Evolutionary conservation across 2,888 invertebrate species (phyloP), one percentile per base, ranked within the genome.

Genomic region (Cephus rjabovi): DNA sequence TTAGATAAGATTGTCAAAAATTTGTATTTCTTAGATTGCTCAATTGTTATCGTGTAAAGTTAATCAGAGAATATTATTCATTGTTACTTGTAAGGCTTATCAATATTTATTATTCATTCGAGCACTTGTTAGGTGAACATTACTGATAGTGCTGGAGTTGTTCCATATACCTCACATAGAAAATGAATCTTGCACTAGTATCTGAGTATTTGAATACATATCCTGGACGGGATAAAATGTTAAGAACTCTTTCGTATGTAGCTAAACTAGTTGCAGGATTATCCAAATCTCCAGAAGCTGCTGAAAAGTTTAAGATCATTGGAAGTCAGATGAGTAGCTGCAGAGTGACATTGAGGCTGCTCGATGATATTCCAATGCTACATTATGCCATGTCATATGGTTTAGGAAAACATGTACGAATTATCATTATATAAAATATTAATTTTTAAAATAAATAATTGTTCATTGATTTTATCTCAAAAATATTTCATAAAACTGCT

Each of bases 331-430:
- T 97, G 88, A 96, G 96, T 70, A 94, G 93, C 34, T 96, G 96
- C 34, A 93, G 98, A 85, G 94, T 96, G 79, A 95, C 97, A 82
- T 92, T 97, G 79, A 93, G 98, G 69, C 93, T 98, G 69, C 95
- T 98, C 85, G 97, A 97, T 92, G 97, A 97, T 87, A 93, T 97
- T 81, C 96, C 97, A 0, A 96, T 96, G 95, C 93, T 97, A 78
- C 94, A 95, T 85, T 95, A 95, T 87, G 95, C 95, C 71, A 91
- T 96, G 73, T 94, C 93, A 81, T 97, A 97, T 92, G 96, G 96
- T 12, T 92, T 95, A 83, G 97, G 97, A 4, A 91, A 92, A 84
- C 90, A 93, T 88, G 94, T 94, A 92, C 74, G 73, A 77, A 76
- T 56, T 37, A 34, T 34, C 23, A 23, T 56, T 56, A 56, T 0